phyloP scores from a whole-genome alignment of 2,797 vertebrate genomes.

The Coluber constrictor region DNA sequence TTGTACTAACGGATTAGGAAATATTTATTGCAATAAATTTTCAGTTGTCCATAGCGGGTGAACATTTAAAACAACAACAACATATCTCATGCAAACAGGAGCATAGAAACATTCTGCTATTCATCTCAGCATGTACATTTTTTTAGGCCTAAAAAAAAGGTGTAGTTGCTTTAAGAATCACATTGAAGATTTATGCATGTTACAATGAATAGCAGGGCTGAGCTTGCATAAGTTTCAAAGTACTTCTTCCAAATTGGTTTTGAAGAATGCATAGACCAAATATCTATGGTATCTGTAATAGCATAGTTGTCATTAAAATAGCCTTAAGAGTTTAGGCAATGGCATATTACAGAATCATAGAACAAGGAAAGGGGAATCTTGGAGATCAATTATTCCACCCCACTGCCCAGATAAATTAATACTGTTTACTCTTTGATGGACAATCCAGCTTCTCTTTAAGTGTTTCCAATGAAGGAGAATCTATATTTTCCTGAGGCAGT shows the following conservation, averaged over 20 bases:
- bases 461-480: not conserved
- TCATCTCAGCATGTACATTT: not conserved
- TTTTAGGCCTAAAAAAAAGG: not conserved
- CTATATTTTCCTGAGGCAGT: not conserved
- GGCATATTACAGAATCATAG: not conserved
- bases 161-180: not conserved
- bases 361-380: not conserved
- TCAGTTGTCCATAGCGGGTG: not conserved
- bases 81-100: not conserved
- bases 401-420: not conserved
- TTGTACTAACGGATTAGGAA: not conserved
- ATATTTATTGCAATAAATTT: not conserved
- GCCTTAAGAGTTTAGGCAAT: not conserved
- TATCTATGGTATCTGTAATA: not conserved
- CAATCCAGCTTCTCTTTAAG: not conserved
- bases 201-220: not conserved
- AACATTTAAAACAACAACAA: not conserved
- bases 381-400: not conserved
- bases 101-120: not conserved
- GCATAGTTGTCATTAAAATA: not conserved
- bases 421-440: not conserved
- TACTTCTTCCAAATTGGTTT: not conserved
- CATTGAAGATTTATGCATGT: not conserved
- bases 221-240: not conserved
- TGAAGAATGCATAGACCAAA: not conserved